Evolutionary conservation across 2,888 invertebrate species (phyloP).

Genomic region (Euproctis similis): DNA sequence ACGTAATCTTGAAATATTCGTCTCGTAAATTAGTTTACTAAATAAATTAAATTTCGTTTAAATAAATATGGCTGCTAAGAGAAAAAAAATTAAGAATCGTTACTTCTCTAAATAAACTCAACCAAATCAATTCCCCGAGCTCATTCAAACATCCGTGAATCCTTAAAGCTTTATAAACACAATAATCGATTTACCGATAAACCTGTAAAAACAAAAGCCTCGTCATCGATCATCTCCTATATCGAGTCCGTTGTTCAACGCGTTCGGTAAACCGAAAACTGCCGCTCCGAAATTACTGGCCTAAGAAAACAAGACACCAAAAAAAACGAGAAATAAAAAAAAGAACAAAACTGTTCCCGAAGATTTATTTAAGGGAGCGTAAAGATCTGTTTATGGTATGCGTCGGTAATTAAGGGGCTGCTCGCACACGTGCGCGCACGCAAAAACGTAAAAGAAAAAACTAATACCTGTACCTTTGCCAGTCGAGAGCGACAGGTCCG

Average conservation of each 20-base stretch:
- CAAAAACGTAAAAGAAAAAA: conserved; percentile 68
- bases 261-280: conserved; percentile 60
- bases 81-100: no score
- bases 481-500: conserved; percentile 68
- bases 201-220: conserved; percentile 66
- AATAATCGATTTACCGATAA: conserved; percentile 45
- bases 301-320: conserved; percentile 70
- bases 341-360: conserved; percentile 42
- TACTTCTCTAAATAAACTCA: conserved; percentile 16
- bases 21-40: no score
- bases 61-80: no score
- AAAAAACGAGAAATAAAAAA: no score
- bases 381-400: conserved; percentile 77
- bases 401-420: conserved; percentile 74
- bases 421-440: conserved; percentile 68
- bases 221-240: conserved; percentile 58
- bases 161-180: conserved; percentile 35
- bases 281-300: conserved; percentile 59
- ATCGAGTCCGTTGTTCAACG: conserved; percentile 36
- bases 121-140: conserved; percentile 18
- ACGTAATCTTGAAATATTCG: no score
- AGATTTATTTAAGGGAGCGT: conserved; percentile 76
- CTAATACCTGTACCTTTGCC: conserved; percentile 64
- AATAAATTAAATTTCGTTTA: no score
- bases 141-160: conserved; percentile 31